phyloP scores from a whole-genome alignment of 1,140 invertebrate genomes.

The Pogonognathellus flavescens region DNA sequence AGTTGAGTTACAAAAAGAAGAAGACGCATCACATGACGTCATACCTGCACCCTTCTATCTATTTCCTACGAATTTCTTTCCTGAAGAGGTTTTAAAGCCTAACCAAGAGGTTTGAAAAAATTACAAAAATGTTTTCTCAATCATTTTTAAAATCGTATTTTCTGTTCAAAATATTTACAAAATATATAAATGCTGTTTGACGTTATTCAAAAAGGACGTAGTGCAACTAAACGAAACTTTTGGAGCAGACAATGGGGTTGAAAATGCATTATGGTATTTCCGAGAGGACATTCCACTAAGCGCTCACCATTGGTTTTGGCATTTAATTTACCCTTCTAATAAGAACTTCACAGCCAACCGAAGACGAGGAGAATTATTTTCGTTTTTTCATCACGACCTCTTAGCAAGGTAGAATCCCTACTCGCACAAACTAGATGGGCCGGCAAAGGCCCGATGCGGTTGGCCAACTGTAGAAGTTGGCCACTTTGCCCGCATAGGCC shows the following conservation, averaged over 20 bases:
- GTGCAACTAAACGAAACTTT: not conserved
- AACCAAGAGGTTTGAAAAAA: not conserved
- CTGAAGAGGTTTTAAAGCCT: not conserved
- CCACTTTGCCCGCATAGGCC: too few species aligned
- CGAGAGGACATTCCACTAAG: conserved; percentile 82
- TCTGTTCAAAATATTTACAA: too few species aligned
- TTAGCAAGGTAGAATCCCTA: conserved; percentile 62
- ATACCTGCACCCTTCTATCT: conserved; percentile 21
- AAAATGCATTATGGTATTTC: conserved; percentile 80
- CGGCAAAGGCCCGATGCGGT: too few species aligned
- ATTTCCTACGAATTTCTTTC: conserved; percentile 11
- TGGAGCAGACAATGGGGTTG: conserved; percentile 66
- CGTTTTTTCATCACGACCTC: conserved; percentile 67
- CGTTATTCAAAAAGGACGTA: not conserved
- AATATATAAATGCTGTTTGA: not conserved
- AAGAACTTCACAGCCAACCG: not conserved
- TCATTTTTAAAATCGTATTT: too few species aligned
- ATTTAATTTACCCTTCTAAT: not conserved
- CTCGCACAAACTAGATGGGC: too few species aligned
- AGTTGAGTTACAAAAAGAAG: not conserved
- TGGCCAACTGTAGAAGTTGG: too few species aligned
- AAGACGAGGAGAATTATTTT: conserved; percentile 65
- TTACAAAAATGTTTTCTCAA: too few species aligned
- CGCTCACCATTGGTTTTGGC: conserved; percentile 69
- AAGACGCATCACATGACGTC: not conserved